These are phyloP conservation scores for Aelia acuminata DNA, from an alignment of 2,888 invertebrate species.

Conservation along the genomic window DNA sequence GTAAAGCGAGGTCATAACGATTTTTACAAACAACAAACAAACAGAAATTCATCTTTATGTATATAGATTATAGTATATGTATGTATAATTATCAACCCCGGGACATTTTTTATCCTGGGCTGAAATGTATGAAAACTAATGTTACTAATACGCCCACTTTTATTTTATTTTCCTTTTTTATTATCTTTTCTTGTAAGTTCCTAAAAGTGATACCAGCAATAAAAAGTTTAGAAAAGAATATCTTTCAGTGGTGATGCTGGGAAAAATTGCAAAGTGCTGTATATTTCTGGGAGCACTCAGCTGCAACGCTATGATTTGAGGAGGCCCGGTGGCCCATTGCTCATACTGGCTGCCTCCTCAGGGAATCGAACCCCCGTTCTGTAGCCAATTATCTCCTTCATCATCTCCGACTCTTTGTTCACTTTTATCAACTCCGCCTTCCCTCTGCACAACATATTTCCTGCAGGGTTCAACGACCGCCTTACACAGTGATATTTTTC, in stretches of 20 bases:
- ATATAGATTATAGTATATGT: too few species aligned
- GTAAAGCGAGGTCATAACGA: too few species aligned
- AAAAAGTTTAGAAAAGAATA: not conserved
- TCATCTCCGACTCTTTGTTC: not conserved
- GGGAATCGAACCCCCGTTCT: conserved; percentile 16
- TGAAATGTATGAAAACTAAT: too few species aligned
- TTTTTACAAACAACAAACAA: too few species aligned
- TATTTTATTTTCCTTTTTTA: too few species aligned
- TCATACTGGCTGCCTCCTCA: not conserved
- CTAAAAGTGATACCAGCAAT: not conserved
- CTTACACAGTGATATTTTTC: not conserved
- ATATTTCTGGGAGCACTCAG: not conserved
- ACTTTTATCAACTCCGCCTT: not conserved
- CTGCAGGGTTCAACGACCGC: not conserved
- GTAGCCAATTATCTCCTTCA: conserved; percentile 21
- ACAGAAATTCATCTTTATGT: too few species aligned
- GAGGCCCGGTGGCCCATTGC: not conserved
- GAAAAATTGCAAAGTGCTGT: not conserved
- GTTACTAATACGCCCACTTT: too few species aligned
- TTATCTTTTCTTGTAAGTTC: not conserved
- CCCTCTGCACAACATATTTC: not conserved
- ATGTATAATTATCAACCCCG: too few species aligned
- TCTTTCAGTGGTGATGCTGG: not conserved
- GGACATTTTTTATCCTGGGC: too few species aligned
- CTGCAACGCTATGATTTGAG: not conserved